Base-by-base conservation (phyloP, 2,113 vertebrate species). In the Xiphophorus maculatus region DNA sequence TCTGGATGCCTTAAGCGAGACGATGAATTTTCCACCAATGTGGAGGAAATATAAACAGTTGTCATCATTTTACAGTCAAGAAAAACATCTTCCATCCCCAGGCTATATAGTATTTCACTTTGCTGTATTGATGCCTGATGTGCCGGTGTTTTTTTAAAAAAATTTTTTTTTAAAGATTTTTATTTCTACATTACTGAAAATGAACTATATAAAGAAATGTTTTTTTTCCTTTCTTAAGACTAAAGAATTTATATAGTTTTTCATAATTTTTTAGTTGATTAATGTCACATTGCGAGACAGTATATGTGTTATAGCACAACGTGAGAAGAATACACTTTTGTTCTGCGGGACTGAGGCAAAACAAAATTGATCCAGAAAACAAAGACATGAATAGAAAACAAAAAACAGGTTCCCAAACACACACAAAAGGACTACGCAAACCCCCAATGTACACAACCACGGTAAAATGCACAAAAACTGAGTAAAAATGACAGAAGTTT, bases 101-200 rank as follows among this genome's bases (percentile, higher is more conserved):
- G 69, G 69, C 51, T 60, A 60, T 71, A 71, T 61, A 40, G 32
- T 60, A 71, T 61, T 71, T 71, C 7, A 71, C 8, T 70, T 35
- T 70, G 44, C 17, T 70, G 22, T 28, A 35, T 60, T 67, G 65
- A 44, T 17, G 51, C 19, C 51, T 54, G 51, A 48, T 48, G 44
- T 6, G 44, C 44, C 3, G 4, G 42, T 44, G 14, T 14, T 15
- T 19, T 27, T 60, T 35, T 30, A 28, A 28, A 28, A 28, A 28
- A 28, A 28, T 7, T 5, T 48, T 48, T 35, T 60, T 60, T 48
- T 8, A 0, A 54, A 58, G 2, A 48, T 51, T 29, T 54, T 25
- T 48, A 17, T 44, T n/a, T 3, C 14, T 37, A 15, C 17, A 44
- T 68, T 28, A 29, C 66, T 60, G 51, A 61, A 61, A 17, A 37